phyloP scores from a whole-genome alignment of 23 tunicate species.

The Ciona savignyi region DNA sequence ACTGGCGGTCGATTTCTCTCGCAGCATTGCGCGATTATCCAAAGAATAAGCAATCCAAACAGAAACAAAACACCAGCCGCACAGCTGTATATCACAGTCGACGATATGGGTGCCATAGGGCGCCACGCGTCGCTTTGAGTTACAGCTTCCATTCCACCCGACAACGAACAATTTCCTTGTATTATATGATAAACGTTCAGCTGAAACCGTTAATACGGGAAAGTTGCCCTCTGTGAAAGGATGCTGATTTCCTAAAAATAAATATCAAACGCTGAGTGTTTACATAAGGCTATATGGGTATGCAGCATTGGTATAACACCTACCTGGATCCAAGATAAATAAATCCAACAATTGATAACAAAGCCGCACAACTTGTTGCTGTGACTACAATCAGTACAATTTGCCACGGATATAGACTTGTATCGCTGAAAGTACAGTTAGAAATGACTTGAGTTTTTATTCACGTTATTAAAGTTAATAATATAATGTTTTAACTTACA shows the following conservation, averaged over 20 bases:
- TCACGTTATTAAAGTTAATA: too few species aligned
- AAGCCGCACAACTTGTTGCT: too few species aligned
- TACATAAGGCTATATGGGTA: too few species aligned
- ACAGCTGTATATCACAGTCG: neutral
- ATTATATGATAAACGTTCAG: neutral
- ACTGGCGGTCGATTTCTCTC: neutral
- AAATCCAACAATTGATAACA: too few species aligned
- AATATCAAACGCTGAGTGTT: too few species aligned
- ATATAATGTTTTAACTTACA: too few species aligned
- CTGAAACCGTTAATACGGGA: neutral
- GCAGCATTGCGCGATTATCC: neutral
- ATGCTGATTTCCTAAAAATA: neutral
- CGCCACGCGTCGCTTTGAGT: neutral
- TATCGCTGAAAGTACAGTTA: too few species aligned
- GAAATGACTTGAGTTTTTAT: too few species aligned
- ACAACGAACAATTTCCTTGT: neutral
- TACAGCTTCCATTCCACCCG: neutral
- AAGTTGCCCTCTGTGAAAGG: neutral
- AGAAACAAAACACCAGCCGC: neutral
- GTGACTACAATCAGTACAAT: too few species aligned
- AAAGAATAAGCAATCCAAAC: neutral
- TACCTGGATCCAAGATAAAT: too few species aligned
- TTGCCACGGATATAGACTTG: too few species aligned
- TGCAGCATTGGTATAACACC: too few species aligned
- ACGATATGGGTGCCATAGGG: neutral